These are phyloP conservation scores for Gymnocheta viridis DNA, from an alignment of 2,888 invertebrate genomes.

Conservation along the genomic window DNA sequence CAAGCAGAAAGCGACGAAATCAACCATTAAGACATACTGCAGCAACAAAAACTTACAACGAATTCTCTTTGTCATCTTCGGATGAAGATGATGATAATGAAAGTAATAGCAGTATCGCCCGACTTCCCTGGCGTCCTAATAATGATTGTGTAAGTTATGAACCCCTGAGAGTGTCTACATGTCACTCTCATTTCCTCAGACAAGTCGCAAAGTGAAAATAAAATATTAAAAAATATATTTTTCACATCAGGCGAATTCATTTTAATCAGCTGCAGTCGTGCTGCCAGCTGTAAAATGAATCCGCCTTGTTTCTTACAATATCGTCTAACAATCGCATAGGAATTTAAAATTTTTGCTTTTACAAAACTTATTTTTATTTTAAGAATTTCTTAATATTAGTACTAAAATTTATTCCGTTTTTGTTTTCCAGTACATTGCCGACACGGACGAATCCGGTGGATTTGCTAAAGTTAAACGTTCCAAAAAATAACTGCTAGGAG, in stretches of 20 bases:
- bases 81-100: slow-evolving; percentile 39
- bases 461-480: slow-evolving; percentile 59
- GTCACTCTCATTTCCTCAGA: too few species aligned
- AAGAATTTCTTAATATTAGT: not conserved
- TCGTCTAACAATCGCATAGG: too few species aligned
- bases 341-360: not conserved
- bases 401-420: not conserved
- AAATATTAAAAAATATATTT: too few species aligned
- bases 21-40: slow-evolving; percentile 26
- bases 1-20: slow-evolving; percentile 39
- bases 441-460: slow-evolving; percentile 53
- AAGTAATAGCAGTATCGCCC: too few species aligned
- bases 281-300: too few species aligned
- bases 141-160: slow-evolving; percentile 27
- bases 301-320: too few species aligned
- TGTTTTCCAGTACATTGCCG: slow-evolving; percentile 51
- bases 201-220: too few species aligned
- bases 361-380: not conserved
- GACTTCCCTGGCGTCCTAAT: slow-evolving; percentile 52
- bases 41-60: slow-evolving; percentile 14
- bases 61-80: slow-evolving; percentile 27
- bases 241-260: too few species aligned
- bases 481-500: slow-evolving; percentile 34
- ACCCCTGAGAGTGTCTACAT: too few species aligned
- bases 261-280: too few species aligned